Evolutionary conservation across 2,888 invertebrate species (phyloP).

Genomic region (Phyllotreta striolata): DNA sequence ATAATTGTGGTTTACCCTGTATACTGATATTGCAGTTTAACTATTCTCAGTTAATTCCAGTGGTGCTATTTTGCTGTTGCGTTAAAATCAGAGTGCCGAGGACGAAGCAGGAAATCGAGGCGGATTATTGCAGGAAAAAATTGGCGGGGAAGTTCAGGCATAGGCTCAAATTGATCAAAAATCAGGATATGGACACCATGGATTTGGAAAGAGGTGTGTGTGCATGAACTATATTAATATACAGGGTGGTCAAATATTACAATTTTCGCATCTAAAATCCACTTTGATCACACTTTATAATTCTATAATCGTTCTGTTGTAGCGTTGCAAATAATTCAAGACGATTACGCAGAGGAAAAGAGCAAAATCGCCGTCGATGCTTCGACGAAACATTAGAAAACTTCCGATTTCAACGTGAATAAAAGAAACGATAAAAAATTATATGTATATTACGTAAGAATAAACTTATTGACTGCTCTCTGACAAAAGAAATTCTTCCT

Average conservation of each 20-base stretch:
- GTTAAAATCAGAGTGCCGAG: conserved; percentile 90
- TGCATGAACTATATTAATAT: conserved; percentile 3
- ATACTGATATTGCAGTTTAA: too few species aligned
- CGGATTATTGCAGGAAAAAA: conserved; percentile 85
- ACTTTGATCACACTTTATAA: not conserved
- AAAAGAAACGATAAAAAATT: too few species aligned
- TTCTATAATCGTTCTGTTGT: conserved; percentile 42
- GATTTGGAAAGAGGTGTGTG: conserved; percentile 75
- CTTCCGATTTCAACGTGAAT: too few species aligned
- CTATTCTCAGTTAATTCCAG: too few species aligned
- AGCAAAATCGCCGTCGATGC: conserved; percentile 24
- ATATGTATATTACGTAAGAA: too few species aligned
- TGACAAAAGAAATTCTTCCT: too few species aligned
- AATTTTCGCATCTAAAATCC: not conserved
- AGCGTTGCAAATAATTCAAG: conserved; percentile 75
- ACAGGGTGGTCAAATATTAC: not conserved
- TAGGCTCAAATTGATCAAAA: conserved; percentile 81
- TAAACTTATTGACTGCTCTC: too few species aligned
- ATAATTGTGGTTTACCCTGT: not conserved
- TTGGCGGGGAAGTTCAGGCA: conserved; percentile 84
- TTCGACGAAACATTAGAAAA: not conserved
- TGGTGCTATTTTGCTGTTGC: conserved; percentile 88
- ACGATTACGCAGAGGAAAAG: conserved; percentile 67
- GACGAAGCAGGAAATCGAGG: conserved; percentile 95
- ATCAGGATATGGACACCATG: conserved; percentile 86